Conservation (phyloP, 2,888 invertebrate genomes). For the Erpobdella octoculata region DNA sequence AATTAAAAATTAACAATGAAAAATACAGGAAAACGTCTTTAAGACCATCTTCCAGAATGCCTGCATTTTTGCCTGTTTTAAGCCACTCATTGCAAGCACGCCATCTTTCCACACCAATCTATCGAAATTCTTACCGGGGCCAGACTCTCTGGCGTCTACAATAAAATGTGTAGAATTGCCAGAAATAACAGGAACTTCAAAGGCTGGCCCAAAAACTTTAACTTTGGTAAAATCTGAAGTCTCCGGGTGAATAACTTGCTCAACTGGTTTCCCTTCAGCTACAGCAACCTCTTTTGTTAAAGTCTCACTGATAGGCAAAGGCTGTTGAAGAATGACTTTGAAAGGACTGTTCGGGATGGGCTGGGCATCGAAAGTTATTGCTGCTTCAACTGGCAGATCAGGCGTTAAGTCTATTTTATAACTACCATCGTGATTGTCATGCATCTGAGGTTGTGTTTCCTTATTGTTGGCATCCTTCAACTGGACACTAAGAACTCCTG, state of each 20-base stretch:
- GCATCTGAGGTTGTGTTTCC: not conserved
- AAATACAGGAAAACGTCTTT: no score
- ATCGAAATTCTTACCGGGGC: slow-evolving; percentile 58
- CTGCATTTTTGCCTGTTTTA: no score
- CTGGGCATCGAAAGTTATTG: slow-evolving; percentile 17
- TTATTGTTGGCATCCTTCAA: not conserved
- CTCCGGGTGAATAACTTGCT: no score
- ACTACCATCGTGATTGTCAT: slow-evolving; percentile 57
- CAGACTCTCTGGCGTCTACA: slow-evolving; percentile 75
- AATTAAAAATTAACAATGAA: no score
- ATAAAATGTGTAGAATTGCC: slow-evolving; percentile 72
- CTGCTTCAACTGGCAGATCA: slow-evolving; percentile 42
- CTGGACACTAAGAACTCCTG: not conserved
- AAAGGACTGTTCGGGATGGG: slow-evolving; percentile 29
- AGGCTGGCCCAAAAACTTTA: slow-evolving; percentile 48
- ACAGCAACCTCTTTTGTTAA: not conserved
- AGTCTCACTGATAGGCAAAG: not conserved
- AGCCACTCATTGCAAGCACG: not conserved
- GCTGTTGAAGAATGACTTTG: slow-evolving; percentile 12
- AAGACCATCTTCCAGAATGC: no score
- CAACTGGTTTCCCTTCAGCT: not conserved
- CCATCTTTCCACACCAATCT: not conserved
- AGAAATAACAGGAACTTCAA: slow-evolving; percentile 70
- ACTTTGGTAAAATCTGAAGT: slow-evolving; percentile 13
- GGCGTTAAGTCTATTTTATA: slow-evolving; percentile 50